Conservation (phyloP, 2,888 invertebrate genomes). For the Agonopterix arenella region DNA sequence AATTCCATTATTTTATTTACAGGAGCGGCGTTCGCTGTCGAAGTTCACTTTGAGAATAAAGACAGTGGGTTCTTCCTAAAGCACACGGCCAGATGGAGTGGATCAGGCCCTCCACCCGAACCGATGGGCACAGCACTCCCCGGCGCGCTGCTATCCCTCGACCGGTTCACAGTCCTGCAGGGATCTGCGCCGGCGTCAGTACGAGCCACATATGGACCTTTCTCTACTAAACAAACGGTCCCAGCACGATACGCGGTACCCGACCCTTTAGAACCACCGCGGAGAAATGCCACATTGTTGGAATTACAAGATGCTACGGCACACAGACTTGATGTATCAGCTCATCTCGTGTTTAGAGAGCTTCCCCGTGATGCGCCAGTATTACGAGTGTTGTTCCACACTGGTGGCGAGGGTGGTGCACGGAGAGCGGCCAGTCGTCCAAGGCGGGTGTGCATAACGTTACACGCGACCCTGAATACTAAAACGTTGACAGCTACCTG, state of each 20-base stretch:
- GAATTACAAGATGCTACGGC: conserved; percentile 80
- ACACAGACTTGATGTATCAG: conserved; percentile 92
- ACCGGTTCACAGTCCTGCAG: conserved; percentile 94
- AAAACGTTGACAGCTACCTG: conserved; percentile 89
- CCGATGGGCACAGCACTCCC: conserved; percentile 69
- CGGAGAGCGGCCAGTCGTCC: conserved; percentile 82
- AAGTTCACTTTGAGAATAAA: conserved; percentile 94
- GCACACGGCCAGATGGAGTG: conserved; percentile 86
- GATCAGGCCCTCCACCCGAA: conserved; percentile 65
- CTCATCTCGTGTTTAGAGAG: conserved; percentile 92
- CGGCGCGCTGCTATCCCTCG: conserved; percentile 86
- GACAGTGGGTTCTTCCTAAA: conserved; percentile 94
- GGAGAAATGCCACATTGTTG: conserved; percentile 75
- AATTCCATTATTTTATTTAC: conserved; percentile 51
- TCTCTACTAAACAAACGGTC: conserved; percentile 96
- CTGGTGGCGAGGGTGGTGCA: conserved; percentile 90
- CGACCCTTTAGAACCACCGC: conserved; percentile 83
- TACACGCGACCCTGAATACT: conserved; percentile 82
- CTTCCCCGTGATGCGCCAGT: conserved; percentile 93
- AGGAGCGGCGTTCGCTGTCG: conserved; percentile 85
- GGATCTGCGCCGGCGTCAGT: conserved; percentile 94
- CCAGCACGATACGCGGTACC: conserved; percentile 93
- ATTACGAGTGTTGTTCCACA: conserved; percentile 94
- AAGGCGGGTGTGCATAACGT: conserved; percentile 87
- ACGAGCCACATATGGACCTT: conserved; percentile 94